Evolutionary conservation across 2,888 invertebrate genomes (phyloP), one percentile per base, ranked within the genome.

Genomic region (Campaea margaritaria): DNA sequence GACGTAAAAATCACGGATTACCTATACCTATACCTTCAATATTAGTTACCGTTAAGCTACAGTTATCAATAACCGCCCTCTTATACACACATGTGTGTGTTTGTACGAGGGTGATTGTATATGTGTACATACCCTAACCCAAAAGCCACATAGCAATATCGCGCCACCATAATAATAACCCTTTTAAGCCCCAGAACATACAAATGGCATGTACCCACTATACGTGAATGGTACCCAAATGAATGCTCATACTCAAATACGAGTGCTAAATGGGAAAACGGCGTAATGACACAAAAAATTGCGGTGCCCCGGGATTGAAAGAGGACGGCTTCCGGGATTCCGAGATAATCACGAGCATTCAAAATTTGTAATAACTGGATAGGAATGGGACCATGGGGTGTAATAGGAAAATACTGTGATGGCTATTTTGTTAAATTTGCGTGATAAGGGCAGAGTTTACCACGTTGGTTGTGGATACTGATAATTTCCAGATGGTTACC

Each of bases 211-310:
- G 34, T 38, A 42, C 15, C 9, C 14, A 38, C 27, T 38, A 50
- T 27, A 45, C 14, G 14, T 36, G 14, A 60, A 60, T 38, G 60
- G 51, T 36, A 21, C 47, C 55, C 60, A 56, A 51, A 55, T 55
- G 55, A 51, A 56, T 47, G 47, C 54, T 47, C 21, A 31, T 15
- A 42, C 42, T 31, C 50, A 13, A 48, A 51, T 48, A 47, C 38
- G 60, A 51, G 60, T 47, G 60, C 49, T 46, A 61, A 60, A 60
- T 47, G 55, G 51, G 39, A 51, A 21, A 47, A 38, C 21, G 13
- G 21, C 15, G 55, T 61, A 61, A 61, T 56, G 51, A 31, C 38
- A 28, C 41, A 54, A 59, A 42, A 61, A 61, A 61, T 51, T 52
- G 51, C 43, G 51, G 51, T 34, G 14, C 43, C 51, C 55, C 16